These are phyloP conservation scores for Sciurus vulgaris DNA, from an alignment of 2,797 vertebrate species.

Conservation along the genomic window DNA sequence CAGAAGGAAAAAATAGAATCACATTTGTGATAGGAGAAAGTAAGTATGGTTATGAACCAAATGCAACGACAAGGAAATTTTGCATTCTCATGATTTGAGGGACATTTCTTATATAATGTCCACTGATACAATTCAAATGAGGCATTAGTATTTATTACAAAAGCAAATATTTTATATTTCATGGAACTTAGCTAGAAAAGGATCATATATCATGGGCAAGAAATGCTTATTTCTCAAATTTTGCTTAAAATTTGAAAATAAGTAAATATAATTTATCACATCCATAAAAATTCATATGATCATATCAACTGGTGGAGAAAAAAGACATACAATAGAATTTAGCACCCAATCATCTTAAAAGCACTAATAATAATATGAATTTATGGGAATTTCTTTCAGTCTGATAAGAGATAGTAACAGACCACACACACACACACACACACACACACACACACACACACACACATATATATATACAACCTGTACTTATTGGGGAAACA, in stretches of 20 bases:
- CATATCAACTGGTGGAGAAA: background rate
- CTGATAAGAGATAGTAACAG: background rate
- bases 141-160: background rate
- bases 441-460: too few relatives aligned
- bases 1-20: background rate
- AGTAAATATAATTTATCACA: background rate
- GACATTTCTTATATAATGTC: background rate
- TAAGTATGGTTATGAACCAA: background rate
- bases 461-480: background rate
- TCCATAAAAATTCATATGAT: background rate
- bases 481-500: background rate
- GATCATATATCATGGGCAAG: background rate
- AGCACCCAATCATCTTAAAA: background rate
- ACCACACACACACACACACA: too few relatives aligned
- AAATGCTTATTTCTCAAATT: background rate
- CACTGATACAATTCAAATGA: background rate
- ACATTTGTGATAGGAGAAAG: background rate
- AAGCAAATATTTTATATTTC: background rate
- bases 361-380: background rate
- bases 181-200: background rate
- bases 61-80: background rate
- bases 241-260: conserved; percentile 22
- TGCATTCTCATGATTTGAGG: background rate
- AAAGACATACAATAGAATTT: background rate
- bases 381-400: background rate